Evolutionary conservation across 2,888 invertebrate species (phyloP).

Genomic region (Pachymerium ferrugineum): DNA sequence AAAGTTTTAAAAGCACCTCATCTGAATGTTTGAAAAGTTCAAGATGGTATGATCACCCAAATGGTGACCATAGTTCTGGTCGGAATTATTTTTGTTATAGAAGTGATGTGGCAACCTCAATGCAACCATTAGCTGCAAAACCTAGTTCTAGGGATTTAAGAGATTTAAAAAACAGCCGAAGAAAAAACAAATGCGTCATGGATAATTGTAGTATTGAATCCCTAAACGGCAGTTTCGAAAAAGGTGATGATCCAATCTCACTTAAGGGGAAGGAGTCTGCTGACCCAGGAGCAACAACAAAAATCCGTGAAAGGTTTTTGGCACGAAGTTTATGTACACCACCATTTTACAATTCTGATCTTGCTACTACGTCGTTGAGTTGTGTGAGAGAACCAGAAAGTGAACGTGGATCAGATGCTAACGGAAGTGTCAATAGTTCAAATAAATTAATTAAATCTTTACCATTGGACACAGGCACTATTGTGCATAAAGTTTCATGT

Average conservation of each 20-base stretch:
- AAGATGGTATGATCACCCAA: background rate
- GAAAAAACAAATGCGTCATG: too few relatives aligned
- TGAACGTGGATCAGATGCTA: background rate
- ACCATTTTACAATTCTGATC: background rate
- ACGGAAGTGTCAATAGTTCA: background rate
- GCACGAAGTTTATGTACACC: background rate
- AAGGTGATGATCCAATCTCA: too few relatives aligned
- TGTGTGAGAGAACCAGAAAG: background rate
- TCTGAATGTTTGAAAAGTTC: background rate
- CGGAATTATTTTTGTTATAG: background rate
- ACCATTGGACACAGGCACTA: background rate
- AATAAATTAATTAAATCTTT: background rate
- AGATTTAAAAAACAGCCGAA: background rate
- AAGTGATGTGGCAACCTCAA: too few relatives aligned
- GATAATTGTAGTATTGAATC: too few relatives aligned
- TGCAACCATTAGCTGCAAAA: background rate
- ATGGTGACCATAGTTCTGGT: background rate
- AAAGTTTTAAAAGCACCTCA: background rate
- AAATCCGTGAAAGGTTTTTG: background rate
- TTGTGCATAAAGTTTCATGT: background rate
- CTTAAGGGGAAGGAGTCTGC: background rate
- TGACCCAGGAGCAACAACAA: background rate
- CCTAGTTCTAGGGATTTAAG: too few relatives aligned
- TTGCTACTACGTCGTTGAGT: background rate
- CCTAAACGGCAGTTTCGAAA: too few relatives aligned